Percentiles rank a stretch among this genome's conserved stretches.
Conservation (phyloP, 2,113 vertebrate genomes). For the Macaca nemestrina region DNA sequence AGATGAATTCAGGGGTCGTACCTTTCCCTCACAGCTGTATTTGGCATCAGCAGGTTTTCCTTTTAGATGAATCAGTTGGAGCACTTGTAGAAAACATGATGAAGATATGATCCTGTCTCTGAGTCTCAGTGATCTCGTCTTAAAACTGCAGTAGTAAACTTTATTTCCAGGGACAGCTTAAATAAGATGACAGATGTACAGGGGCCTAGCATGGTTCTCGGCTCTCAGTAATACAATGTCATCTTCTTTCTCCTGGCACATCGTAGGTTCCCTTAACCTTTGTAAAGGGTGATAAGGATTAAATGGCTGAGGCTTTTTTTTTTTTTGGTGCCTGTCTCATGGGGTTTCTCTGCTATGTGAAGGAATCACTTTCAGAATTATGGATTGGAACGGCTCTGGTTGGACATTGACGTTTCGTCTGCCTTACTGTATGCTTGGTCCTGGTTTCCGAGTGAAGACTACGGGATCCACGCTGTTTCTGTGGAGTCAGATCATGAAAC, state of each 20-base stretch:
- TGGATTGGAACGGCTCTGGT: background rate
- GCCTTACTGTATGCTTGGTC: background rate
- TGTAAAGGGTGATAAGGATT: too few species aligned
- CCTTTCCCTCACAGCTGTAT: background rate
- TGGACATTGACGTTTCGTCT: too few species aligned
- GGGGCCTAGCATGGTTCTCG: background rate
- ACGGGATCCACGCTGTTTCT: background rate
- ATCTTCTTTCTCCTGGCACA: background rate
- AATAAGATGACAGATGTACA: background rate
- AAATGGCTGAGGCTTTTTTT: background rate
- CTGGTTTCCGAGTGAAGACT: background rate
- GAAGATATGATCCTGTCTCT: background rate
- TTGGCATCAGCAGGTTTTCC: background rate
- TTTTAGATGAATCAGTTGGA: background rate
- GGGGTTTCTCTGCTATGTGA: background rate
- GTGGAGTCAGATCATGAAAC: background rate
- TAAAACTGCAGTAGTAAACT: background rate
- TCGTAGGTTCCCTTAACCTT: background rate
- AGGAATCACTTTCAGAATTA: background rate
- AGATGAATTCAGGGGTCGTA: background rate
- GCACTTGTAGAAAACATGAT: background rate
- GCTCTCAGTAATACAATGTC: too few species aligned
- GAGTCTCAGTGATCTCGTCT: background rate
- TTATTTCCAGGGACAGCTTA: background rate
- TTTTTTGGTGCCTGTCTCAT: too few species aligned